phyloP scores from a whole-genome alignment of 30 jellyfish, hydroid and myxozoan genomes.

The Phacellophora camtschatica region DNA sequence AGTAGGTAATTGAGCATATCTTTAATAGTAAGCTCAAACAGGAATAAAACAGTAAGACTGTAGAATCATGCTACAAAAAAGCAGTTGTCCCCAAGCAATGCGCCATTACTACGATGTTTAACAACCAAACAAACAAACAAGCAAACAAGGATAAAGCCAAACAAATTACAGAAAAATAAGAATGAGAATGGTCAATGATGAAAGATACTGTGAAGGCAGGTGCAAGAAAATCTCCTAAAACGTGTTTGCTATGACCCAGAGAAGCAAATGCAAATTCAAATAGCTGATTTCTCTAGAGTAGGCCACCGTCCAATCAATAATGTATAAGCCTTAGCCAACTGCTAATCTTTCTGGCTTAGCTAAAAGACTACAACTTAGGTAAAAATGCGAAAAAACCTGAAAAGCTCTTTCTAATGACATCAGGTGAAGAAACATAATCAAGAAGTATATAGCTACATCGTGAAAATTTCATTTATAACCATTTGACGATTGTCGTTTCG shows the following conservation, averaged over 20 bases:
- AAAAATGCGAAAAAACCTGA: not conserved
- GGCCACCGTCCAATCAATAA: conserved; percentile 52
- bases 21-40: too few species aligned
- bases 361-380: conserved; percentile 26
- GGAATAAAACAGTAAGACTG: too few species aligned
- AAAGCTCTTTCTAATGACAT: not conserved
- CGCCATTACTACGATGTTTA: not conserved
- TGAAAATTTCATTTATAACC: not conserved
- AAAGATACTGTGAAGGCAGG: conserved; percentile 37
- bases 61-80: too few species aligned
- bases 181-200: conserved; percentile 8
- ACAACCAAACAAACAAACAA: not conserved
- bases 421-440: not conserved
- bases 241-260: conserved; percentile 71
- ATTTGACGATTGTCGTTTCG: not conserved
- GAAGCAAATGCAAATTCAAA: conserved; percentile 44
- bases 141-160: not conserved
- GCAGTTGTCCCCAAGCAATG: too few species aligned
- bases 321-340: conserved; percentile 20
- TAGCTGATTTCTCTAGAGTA: conserved; percentile 55
- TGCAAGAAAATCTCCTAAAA: conserved; percentile 25
- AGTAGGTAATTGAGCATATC: too few species aligned
- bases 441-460: too few species aligned
- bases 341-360: conserved; percentile 45
- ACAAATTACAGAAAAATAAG: not conserved